phyloP scores from a whole-genome alignment of 53 echinoderm and acorn worm genomes.

The Holothuria scabra region DNA sequence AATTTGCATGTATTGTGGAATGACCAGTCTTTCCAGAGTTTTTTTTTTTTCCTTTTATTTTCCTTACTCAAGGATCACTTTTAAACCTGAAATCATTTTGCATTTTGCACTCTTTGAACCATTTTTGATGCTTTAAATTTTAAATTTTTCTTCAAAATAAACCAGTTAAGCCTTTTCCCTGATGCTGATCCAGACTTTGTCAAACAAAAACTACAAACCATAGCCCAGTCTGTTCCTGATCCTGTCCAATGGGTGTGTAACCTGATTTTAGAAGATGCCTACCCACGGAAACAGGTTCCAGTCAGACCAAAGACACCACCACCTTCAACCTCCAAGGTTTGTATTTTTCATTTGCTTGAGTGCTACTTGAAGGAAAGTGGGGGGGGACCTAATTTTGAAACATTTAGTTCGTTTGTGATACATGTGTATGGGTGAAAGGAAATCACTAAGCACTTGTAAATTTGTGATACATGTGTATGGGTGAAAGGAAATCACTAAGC shows the following conservation, averaged over 20 bases:
- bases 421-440: no score
- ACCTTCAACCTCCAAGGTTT: no score
- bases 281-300: slow-evolving; percentile 14
- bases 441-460: no score
- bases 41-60: no score
- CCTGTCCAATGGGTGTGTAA: slow-evolving; percentile 43
- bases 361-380: neutral
- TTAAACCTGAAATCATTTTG: no score
- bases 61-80: neutral
- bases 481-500: no score
- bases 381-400: neutral
- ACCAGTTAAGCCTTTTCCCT: slow-evolving; percentile 67
- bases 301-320: no score
- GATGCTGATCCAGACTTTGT: slow-evolving; percentile 57
- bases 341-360: neutral
- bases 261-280: slow-evolving; percentile 21
- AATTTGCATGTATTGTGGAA: neutral
- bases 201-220: slow-evolving; percentile 31
- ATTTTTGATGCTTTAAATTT: no score
- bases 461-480: no score
- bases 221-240: slow-evolving; percentile 3
- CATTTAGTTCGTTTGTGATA: no score
- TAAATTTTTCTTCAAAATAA: neutral
- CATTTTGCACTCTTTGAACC: no score
- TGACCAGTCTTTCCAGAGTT: neutral